A percentile compares a stretch with the other conserved stretches of the same genome.
Conservation (phyloP, 2,888 invertebrate species). For the Dynastes tityus region DNA sequence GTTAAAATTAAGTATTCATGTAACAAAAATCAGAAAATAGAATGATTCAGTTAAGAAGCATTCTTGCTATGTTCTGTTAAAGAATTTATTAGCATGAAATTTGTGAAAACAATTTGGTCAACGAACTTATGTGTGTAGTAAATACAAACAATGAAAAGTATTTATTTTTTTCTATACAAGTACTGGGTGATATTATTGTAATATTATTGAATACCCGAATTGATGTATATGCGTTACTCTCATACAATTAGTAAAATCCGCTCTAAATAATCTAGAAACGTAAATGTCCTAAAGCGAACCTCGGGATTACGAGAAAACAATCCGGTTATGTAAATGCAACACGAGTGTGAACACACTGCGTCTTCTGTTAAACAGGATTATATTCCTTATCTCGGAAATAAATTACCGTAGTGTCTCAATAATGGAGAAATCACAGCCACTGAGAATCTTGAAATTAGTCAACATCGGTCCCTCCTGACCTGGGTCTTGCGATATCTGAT, state of each 20-base stretch:
- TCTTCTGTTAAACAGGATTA: conserved; percentile 61
- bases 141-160: no score
- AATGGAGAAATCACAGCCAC: conserved; percentile 50
- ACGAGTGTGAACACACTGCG: conserved; percentile 61
- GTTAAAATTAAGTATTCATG: no score
- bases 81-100: no score
- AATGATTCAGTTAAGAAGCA: no score
- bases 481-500: conserved; percentile 23
- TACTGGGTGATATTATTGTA: no score
- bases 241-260: conserved; percentile 8
- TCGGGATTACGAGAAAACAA: conserved; percentile 54
- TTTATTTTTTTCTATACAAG: no score
- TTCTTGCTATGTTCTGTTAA: no score
- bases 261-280: conserved; percentile 37
- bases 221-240: no score
- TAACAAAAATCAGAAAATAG: no score
- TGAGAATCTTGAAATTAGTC: conserved; percentile 47
- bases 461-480: conserved; percentile 23
- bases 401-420: conserved; percentile 63
- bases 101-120: no score
- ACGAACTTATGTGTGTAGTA: no score
- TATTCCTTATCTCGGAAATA: conserved; percentile 61
- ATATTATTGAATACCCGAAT: no score
- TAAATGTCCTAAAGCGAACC: conserved; percentile 30
- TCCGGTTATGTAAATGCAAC: conserved; percentile 63